phyloP scores from a whole-genome alignment of 2,888 invertebrate species.

The Lucinisca nassula region DNA sequence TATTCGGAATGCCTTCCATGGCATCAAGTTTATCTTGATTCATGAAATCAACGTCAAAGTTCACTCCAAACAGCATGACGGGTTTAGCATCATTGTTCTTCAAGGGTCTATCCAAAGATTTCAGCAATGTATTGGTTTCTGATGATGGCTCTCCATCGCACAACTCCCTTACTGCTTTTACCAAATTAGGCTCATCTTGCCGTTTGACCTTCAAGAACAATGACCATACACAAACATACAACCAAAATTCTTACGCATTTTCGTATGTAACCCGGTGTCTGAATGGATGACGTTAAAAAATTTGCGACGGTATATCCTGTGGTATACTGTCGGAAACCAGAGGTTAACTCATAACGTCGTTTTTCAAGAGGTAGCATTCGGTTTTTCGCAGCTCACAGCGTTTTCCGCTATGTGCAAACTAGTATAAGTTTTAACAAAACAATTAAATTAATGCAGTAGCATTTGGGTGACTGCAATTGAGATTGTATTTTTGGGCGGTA shows the following conservation, averaged over 20 bases:
- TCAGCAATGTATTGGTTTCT: neutral
- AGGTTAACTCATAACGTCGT: neutral
- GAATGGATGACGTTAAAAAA: neutral
- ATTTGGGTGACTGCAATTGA: too few species aligned
- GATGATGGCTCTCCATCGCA: neutral
- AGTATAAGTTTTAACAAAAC: too few species aligned
- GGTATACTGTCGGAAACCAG: neutral
- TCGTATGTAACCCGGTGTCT: neutral
- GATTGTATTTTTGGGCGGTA: too few species aligned
- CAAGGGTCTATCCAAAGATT: neutral
- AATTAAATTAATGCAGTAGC: too few species aligned
- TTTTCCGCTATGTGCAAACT: too few species aligned
- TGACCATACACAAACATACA: neutral
- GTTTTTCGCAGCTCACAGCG: neutral
- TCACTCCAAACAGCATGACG: neutral
- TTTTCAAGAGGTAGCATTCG: neutral
- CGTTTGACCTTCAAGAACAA: neutral
- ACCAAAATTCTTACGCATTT: neutral
- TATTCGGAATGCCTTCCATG: neutral
- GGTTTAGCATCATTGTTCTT: neutral
- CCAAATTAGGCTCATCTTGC: neutral
- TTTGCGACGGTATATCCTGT: neutral
- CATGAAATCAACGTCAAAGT: conserved; percentile 9
- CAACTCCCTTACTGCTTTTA: neutral
- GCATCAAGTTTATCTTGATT: conserved; percentile 9